Evolutionary conservation across 2,888 invertebrate species (phyloP).

Genomic region (Phortica okadai): DNA sequence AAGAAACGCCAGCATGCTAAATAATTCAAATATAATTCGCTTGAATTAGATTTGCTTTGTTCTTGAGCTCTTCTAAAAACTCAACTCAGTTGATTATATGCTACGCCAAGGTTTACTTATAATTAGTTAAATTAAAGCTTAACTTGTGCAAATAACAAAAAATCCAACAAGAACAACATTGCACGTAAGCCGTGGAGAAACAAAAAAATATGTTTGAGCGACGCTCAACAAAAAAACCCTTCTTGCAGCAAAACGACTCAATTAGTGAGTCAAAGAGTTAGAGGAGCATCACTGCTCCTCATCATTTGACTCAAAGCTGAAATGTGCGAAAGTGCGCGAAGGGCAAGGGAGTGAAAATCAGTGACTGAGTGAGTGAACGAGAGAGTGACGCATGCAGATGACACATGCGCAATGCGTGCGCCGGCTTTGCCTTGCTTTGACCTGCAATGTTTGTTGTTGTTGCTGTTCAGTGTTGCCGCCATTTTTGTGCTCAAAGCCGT

Average conservation of each 20-base stretch:
- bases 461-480: conserved; percentile 16
- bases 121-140: conserved; percentile 7
- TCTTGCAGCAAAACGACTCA: not conserved
- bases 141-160: conserved; percentile 2
- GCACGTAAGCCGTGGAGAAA: not conserved
- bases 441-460: not conserved
- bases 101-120: not conserved
- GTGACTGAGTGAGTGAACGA: conserved; percentile 10
- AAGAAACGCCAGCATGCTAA: not conserved
- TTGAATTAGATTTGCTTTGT: not conserved
- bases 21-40: not conserved
- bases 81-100: not conserved
- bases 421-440: conserved; percentile 14
- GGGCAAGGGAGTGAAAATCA: not conserved
- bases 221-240: not conserved
- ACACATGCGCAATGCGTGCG: conserved; percentile 43
- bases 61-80: not conserved
- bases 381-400: conserved; percentile 31
- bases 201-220: not conserved
- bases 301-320: conserved; percentile 5
- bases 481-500: conserved; percentile 38
- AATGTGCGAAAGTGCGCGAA: not conserved
- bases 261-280: not conserved
- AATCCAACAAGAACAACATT: not conserved
- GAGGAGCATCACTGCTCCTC: not conserved